Base-by-base conservation (phyloP, 2,797 vertebrate genomes). In the Halcyon leucocephala region DNA sequence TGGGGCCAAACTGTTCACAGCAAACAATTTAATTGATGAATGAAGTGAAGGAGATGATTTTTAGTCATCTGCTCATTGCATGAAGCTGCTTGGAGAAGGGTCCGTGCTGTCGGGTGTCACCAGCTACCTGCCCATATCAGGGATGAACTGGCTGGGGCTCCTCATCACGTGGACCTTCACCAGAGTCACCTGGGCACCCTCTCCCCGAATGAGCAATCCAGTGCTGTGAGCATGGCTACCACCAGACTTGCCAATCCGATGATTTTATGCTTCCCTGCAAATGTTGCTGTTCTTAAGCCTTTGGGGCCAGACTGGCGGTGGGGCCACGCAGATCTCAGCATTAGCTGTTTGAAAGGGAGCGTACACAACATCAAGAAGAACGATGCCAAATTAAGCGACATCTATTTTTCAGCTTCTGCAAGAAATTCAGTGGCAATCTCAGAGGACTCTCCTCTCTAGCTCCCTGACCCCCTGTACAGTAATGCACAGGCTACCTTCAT, bases 21-120 rank as follows among this genome's bases (percentile, higher is more conserved):
- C 88, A 95, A 97, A 97, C 95, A 97, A 83, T 95, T 94, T 97
- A 97, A 97, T 96, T 95, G 97, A 97, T 92, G 95, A 95, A 94
- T 93, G 88, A 91, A 97, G 74, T 79, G 88, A 90, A 93, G 71
- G 94, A 95, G 93, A 89, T 1, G 28, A 52, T 71, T 92, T 95
- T 89, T 33, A 85, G 81, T 90, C 90, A 92, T 93, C 88, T 95
- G 78, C 65, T 93, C 67, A 3, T 70, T 58, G 85, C 62, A 25
- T 29, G 61, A 69, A 81, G 58, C 71, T 3, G 11, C 83, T 37
- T 54, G 78, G 78, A 82, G 84, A 83, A 91, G 46, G 41, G 57
- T 82, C 76, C 9, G 1, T 0, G 4, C 88, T 33, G 51, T 51
- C 0, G 0, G 39, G 48, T 89, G 77, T 44, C 1, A 0, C 25